Base-by-base conservation (phyloP, 2,113 vertebrate species). In the Vidua chalybeata region DNA sequence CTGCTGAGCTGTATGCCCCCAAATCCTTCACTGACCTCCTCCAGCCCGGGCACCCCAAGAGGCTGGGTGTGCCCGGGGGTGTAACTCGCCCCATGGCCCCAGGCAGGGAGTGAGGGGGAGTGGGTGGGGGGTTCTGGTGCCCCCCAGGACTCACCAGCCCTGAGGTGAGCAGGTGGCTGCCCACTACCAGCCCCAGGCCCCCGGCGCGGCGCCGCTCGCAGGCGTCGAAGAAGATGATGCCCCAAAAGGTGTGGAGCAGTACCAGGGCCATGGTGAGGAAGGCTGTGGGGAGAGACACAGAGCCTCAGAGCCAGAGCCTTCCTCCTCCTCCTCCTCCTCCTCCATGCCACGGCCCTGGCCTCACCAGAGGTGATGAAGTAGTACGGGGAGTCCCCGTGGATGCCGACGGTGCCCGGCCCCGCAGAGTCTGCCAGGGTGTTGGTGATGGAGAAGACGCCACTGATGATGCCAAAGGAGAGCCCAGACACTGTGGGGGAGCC, bases 321-420 rank as follows among this genome's bases (percentile, higher is more conserved):
- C 51, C n/a, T 66, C 87, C 21, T 49, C 31, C 37, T 30, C 45
- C 39, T 74, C 56, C 23, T 79, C n/a, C 1, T 67, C 30, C 33
- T 39, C 17, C 4, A 1, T 0, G 6, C 16, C 33, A 1, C 0
- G 4, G 19, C 61, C 35, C 6, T 3, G 13, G 24, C 26, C 95
- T 94, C 96, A 98, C 98, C 98, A 12, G 98, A 98, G 6, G 98
- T 98, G 71, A 98, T 96, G 97, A 98, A 98, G 94, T 97, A 98
- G 62, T 98, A 97, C 3, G 98, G 98, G 0, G 98, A 98, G 55
- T 98, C 98, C 78, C 98, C 98, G 4, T 98, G 98, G 96, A 98
- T 98, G 13, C 98, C 98, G 6, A 98, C 97, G 10, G 97, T 91
- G 61, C 98, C 98, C 1, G 98, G 98, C 59, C 98, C 98, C 6